Conservation (phyloP, 1,140 invertebrate species). For the Neodiprion lecontei region DNA sequence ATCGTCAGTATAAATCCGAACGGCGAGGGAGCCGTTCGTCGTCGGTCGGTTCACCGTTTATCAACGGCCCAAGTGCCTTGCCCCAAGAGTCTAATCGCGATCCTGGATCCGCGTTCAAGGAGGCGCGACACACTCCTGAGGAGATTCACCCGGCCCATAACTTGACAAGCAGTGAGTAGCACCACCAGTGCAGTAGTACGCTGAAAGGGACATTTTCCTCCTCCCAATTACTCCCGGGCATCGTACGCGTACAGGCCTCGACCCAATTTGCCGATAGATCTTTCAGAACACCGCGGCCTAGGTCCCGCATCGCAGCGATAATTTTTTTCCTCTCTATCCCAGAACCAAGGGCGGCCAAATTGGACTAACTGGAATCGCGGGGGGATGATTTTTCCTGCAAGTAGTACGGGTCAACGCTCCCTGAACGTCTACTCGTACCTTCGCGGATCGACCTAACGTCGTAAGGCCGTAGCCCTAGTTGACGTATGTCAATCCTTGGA, state of each 20-base stretch:
- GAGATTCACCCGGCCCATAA: not conserved
- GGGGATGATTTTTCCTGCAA: not conserved
- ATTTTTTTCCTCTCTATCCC: no score
- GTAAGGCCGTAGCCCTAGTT: not conserved
- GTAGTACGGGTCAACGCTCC: slow-evolving; percentile 1
- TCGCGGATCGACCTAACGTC: not conserved
- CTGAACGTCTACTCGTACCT: not conserved
- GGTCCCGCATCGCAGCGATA: no score
- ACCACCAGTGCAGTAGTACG: no score
- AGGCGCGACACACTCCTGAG: not conserved
- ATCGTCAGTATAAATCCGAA: slow-evolving; percentile 47
- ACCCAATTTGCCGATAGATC: no score
- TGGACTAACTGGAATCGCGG: not conserved
- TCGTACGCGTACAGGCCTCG: no score
- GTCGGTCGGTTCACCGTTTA: not conserved
- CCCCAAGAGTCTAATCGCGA: not conserved
- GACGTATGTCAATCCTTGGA: not conserved
- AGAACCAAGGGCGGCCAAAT: no score
- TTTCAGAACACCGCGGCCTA: no score
- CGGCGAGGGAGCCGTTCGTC: slow-evolving; percentile 39
- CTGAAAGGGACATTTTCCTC: not conserved
- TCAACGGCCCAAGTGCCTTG: not conserved
- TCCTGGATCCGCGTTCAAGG: not conserved
- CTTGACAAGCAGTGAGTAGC: not conserved
- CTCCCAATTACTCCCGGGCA: not conserved